Evolutionary conservation across 2,113 vertebrate genomes (phyloP), one percentile per base, ranked within the genome.

Genomic region (Syrrhaptes paradoxus): DNA sequence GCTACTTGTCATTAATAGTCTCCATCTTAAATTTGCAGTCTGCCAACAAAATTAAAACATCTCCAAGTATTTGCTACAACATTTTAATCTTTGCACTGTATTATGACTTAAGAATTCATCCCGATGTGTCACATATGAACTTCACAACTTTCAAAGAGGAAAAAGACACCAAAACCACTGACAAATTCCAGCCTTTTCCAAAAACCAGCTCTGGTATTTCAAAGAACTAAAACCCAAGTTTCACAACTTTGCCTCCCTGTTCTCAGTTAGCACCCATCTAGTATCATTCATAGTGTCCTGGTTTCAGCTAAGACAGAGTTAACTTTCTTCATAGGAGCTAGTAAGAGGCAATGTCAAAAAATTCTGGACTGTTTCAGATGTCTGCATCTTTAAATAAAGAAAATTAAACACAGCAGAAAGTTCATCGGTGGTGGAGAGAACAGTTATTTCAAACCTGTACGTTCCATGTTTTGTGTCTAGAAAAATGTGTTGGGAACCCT

Each of bases 41-140:
- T 49, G 41, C 38, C 71, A 82, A 38, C 18, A 54, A 32, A 82
- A 46, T 59, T 15, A 65, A 72, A 65, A 36, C 55, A 31, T 17
- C 6, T 46, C 24, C 25, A 81, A 75, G 16, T 62, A 90, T 81
- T 90, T 24, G 4, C 11, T 46, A 76, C 77, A 82, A 86, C 41
- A 85, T 62, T 90, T 65, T 82, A 61, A 90, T 76, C 80, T 97
- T 93, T 88, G 70, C n/a, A 85, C 36, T 95, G 77, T 52, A 74
- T n/a, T 85, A 79, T 31, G 36, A 91, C 65, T 78, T 74, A 49
- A 85, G 28, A 94, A 95, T 94, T 84, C 59, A 96, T 82, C 31
- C 82, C 38, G n/a, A 83, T 70, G 31, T 52, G 45, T 84, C 62
- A 83, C 85, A 71, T 88, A 90, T 87, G 14, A 67, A 36, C 62